These are phyloP conservation scores for Eudasyphora cyanicolor DNA, from an alignment of 2,888 invertebrate species.

Conservation along the genomic window DNA sequence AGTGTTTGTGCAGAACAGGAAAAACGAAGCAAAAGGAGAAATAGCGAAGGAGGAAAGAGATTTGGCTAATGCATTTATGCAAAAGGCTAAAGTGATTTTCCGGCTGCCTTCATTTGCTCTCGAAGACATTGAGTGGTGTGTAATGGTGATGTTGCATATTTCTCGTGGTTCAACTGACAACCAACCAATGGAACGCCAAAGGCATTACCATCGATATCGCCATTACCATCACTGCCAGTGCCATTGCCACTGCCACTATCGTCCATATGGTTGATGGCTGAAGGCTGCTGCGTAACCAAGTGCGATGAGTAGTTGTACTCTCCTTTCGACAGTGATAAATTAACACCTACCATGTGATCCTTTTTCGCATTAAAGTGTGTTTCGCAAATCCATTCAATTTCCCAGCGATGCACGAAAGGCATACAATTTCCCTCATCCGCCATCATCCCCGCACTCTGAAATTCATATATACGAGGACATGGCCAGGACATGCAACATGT, in stretches of 20 bases:
- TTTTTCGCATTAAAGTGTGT: constrained; percentile 43
- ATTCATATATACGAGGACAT: background rate
- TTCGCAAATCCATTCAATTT: constrained; percentile 52
- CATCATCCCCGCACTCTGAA: background rate
- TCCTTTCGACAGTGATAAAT: constrained; percentile 62
- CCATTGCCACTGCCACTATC: constrained; percentile 38
- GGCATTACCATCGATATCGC: too few species aligned
- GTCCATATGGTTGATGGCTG: constrained; percentile 4
- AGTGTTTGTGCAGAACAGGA: background rate
- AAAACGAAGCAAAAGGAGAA: too few species aligned
- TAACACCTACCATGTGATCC: constrained; percentile 56
- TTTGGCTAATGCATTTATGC: constrained; percentile 62
- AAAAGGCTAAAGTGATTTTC: constrained; percentile 64
- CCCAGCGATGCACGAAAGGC: background rate
- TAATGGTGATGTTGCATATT: constrained; percentile 51
- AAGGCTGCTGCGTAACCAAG: background rate
- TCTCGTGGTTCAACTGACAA: constrained; percentile 10
- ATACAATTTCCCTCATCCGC: too few species aligned
- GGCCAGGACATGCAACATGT: constrained; percentile 15
- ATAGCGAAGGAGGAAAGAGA: constrained; percentile 10
- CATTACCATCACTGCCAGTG: constrained; percentile 15
- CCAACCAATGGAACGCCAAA: background rate
- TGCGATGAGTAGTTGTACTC: constrained; percentile 15
- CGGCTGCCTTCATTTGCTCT: constrained; percentile 60
- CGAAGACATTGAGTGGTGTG: constrained; percentile 50